Base-by-base conservation (phyloP, 1,140 invertebrate species). In the Neodiprion virginianus region DNA sequence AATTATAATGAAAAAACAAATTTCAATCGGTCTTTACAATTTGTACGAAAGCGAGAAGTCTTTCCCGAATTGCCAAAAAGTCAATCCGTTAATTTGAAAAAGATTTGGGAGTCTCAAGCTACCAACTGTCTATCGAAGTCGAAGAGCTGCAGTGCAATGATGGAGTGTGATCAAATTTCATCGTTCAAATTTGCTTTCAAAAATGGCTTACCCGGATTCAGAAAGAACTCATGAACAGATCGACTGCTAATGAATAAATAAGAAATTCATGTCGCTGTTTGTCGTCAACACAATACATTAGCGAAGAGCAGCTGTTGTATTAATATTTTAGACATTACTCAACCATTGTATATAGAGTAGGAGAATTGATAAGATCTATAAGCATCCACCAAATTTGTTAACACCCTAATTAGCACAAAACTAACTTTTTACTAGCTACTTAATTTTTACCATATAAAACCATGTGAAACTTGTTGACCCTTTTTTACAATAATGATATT, bases 91-190 rank as follows among this genome's bases (percentile, higher is more conserved):
- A 81, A 76, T 73, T 66, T 77, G 40, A 77, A 74, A 21, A 78
- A 77, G 65, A 75, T 74, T 10, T 79, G 79, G 79, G 75, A 80
- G 72, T 74, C 72, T 66, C 69, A 77, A 74, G 66, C 61, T 23
- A 70, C 74, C 7, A 49, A 40, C 10, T 73, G 77, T 69, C 12
- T 80, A 21, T 71, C 75, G 10, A 80, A 81, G 67, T 77, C 79
- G 48, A 80, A 78, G 69, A 81, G 74, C 69, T 80, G 77, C 67
- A 79, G 73, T 47, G 68, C 75, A 21, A 61, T 80, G 12, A 73
- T 72, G 28, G 75, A 79, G 72, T 76, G 71, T 49, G 66, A 74
- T 48, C 77, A 79, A 53, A 28, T 74, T 68, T 72, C 72, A 68
- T 71, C 67, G 69, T 70, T 77, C 50, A 81, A 75, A 73, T 66